These are phyloP conservation scores for Spatulosminthurus flaviceps DNA, from an alignment of 2,888 invertebrate species.

Conservation along the genomic window DNA sequence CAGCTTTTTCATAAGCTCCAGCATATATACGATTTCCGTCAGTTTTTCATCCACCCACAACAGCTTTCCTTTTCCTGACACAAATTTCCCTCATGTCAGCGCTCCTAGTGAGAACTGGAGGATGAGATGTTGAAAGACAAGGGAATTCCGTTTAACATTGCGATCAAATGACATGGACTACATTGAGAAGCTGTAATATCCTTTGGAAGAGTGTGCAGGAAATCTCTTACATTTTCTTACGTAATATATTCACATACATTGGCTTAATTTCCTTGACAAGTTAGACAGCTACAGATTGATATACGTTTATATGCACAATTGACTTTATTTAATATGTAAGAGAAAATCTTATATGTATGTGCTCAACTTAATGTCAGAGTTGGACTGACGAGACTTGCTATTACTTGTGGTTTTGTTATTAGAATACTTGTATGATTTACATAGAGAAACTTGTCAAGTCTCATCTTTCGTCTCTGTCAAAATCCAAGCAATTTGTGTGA, in stretches of 20 bases:
- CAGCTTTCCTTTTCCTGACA: conserved; percentile 11
- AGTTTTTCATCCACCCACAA: background rate
- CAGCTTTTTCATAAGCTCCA: no score
- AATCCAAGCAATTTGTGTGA: background rate
- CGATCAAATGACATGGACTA: conserved; percentile 10
- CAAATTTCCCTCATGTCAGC: conserved; percentile 5
- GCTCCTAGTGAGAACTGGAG: background rate
- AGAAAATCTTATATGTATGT: no score
- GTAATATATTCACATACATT: background rate
- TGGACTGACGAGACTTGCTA: no score
- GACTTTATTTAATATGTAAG: no score
- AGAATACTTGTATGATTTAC: background rate
- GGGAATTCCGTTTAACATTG: conserved; percentile 12
- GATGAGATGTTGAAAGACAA: conserved; percentile 29
- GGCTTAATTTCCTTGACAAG: conserved; percentile 13
- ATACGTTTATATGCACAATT: no score
- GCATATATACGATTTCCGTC: no score
- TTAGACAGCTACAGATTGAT: background rate
- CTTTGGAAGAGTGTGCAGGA: background rate
- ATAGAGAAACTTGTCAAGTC: background rate
- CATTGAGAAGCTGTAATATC: background rate
- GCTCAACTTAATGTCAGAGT: no score
- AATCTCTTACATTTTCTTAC: background rate
- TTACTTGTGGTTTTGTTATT: background rate
- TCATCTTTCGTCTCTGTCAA: background rate